phyloP scores from a whole-genome alignment of 2,888 invertebrate genomes.

The Mellilla xanthometata region DNA sequence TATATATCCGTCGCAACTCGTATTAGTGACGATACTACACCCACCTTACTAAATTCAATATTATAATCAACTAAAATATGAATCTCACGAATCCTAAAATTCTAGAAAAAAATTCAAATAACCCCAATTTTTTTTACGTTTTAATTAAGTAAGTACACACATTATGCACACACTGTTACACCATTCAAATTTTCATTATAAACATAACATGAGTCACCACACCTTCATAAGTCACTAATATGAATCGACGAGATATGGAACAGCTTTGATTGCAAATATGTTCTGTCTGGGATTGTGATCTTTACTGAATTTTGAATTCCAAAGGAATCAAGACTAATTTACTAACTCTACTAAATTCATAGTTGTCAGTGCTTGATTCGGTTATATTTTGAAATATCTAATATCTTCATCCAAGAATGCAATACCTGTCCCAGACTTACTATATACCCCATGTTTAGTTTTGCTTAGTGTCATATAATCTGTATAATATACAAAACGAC shows the following conservation, averaged over 20 bases:
- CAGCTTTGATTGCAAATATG: conserved; percentile 38
- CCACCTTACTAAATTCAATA: not conserved
- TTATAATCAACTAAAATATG: too few relatives aligned
- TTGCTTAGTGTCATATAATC: conserved; percentile 35
- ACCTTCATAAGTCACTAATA: conserved; percentile 26
- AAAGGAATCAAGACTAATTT: not conserved
- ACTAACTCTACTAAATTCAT: conserved; percentile 15
- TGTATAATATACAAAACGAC: conserved; percentile 7
- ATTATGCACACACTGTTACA: too few relatives aligned
- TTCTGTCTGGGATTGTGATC: conserved; percentile 57
- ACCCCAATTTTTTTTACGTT: too few relatives aligned
- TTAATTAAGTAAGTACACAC: too few relatives aligned
- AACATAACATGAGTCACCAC: not conserved
- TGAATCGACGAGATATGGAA: conserved; percentile 25
- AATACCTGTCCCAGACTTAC: conserved; percentile 52
- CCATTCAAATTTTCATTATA: too few relatives aligned
- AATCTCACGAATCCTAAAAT: too few relatives aligned
- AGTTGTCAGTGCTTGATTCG: conserved; percentile 44
- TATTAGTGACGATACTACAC: conserved; percentile 36
- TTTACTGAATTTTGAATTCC: not conserved
- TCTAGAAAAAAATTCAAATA: too few relatives aligned
- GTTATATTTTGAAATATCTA: conserved; percentile 4
- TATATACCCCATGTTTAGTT: conserved; percentile 40
- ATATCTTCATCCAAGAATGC: conserved; percentile 58
- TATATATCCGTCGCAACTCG: conserved; percentile 43